A percentile compares a stretch with the other conserved stretches of the same genome.
Conservation (phyloP, 2,113 vertebrate species). For the Gallinago paraguaiae region DNA sequence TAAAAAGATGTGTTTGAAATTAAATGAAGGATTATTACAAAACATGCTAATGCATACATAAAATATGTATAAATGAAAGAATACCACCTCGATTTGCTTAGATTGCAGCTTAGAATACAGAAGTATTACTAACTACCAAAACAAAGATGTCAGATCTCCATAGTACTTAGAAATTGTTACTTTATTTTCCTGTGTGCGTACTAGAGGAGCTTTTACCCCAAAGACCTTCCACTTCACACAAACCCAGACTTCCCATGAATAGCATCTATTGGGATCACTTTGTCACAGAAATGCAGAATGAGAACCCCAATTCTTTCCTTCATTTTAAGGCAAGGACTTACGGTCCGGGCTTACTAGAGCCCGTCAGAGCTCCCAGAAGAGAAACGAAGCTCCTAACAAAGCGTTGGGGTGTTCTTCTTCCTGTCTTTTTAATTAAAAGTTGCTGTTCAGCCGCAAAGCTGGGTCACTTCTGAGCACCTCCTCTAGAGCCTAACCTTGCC, state of each 20-base stretch:
- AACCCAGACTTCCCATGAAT: not conserved
- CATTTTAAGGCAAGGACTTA: not conserved
- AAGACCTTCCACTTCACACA: not conserved
- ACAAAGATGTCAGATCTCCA: not conserved
- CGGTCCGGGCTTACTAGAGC: not conserved
- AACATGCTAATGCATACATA: not conserved
- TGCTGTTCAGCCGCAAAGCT: not conserved
- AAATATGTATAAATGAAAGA: not conserved
- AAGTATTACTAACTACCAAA: not conserved
- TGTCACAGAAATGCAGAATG: not conserved
- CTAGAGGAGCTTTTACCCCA: not conserved
- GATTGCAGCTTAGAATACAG: not conserved
- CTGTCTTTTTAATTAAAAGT: not conserved
- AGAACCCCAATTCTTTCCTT: not conserved
- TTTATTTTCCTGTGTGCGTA: not conserved
- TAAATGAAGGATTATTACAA: not conserved
- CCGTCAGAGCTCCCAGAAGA: not conserved
- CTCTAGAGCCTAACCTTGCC: not conserved
- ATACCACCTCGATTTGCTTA: not conserved
- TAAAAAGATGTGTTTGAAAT: no score
- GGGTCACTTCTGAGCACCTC: not conserved
- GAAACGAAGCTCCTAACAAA: not conserved
- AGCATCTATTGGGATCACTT: not conserved
- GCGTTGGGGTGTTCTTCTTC: not conserved
- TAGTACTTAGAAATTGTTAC: accelerated